These are phyloP conservation scores for Ligdia adustata DNA, from an alignment of 2,888 invertebrate species.

Conservation along the genomic window DNA sequence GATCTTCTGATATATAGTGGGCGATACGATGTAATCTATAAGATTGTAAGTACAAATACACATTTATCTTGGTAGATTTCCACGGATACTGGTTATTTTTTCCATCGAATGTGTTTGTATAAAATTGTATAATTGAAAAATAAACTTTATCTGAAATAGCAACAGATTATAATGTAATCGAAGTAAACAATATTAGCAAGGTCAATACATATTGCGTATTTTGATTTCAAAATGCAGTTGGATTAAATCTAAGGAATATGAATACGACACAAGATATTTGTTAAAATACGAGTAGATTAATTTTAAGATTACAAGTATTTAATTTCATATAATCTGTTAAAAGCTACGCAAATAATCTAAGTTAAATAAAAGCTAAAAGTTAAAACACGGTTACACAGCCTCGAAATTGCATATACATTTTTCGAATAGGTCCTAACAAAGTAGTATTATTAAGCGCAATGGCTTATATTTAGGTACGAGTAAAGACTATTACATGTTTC, in stretches of 20 bases:
- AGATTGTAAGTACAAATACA: conserved; percentile 32
- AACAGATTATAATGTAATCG: conserved; percentile 29
- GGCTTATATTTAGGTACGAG: too few species aligned
- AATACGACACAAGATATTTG: conserved; percentile 1
- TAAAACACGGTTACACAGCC: neutral
- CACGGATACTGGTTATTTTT: conserved; percentile 41
- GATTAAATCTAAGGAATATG: neutral
- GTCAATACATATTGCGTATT: conserved; percentile 31
- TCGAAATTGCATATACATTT: conserved; percentile 11
- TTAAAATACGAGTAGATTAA: too few species aligned
- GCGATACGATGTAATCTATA: conserved; percentile 43
- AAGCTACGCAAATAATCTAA: too few species aligned
- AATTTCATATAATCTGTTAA: too few species aligned
- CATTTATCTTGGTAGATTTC: conserved; percentile 46
- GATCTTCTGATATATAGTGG: conserved; percentile 36
- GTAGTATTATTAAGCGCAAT: too few species aligned
- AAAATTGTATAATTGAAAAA: conserved; percentile 43
- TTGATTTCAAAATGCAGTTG: conserved; percentile 6
- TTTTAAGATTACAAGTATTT: too few species aligned
- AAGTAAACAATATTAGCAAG: conserved; percentile 33
- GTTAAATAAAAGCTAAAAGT: neutral
- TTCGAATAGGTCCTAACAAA: conserved; percentile 22
- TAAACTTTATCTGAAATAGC: conserved; percentile 35
- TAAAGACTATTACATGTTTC: too few species aligned
- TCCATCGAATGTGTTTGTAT: conserved; percentile 36